These are phyloP conservation scores for Lamprologus speciosus DNA, from an alignment of 2,113 vertebrate species.

Conservation along the genomic window DNA sequence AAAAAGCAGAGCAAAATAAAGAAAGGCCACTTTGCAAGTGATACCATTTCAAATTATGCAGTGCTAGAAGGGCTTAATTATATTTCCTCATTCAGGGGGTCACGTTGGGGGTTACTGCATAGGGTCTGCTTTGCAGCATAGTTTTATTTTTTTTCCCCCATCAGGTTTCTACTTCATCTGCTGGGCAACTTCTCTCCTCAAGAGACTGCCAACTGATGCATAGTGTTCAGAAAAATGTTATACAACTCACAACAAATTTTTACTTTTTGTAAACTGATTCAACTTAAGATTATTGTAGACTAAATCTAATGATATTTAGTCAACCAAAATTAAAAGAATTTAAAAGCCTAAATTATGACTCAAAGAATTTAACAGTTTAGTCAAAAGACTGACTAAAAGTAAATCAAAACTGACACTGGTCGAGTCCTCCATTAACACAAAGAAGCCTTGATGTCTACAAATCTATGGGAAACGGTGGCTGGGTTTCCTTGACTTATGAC, in stretches of 20 bases:
- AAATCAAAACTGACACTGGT: background rate
- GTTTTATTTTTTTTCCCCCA: background rate
- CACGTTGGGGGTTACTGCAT: background rate
- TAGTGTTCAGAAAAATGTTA: background rate
- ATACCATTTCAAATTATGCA: background rate
- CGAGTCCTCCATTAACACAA: background rate
- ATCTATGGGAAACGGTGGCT: background rate
- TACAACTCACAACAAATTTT: background rate
- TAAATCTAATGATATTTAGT: background rate
- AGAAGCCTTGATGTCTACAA: background rate
- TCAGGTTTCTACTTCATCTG: background rate
- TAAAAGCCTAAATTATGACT: background rate
- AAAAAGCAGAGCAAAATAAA: background rate
- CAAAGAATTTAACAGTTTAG: background rate
- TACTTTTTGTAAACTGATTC: background rate
- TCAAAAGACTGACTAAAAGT: background rate
- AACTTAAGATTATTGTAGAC: background rate
- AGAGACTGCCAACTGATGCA: background rate
- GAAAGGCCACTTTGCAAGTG: background rate
- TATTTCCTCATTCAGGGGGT: background rate
- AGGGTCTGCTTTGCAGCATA: background rate
- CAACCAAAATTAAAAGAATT: background rate
- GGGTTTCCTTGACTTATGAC: background rate
- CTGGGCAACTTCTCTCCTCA: background rate
- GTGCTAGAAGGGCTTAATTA: background rate